Evolutionary conservation across 2,888 invertebrate species (phyloP), one percentile per base, ranked within the genome.

Genomic region (Atethmia centrago): DNA sequence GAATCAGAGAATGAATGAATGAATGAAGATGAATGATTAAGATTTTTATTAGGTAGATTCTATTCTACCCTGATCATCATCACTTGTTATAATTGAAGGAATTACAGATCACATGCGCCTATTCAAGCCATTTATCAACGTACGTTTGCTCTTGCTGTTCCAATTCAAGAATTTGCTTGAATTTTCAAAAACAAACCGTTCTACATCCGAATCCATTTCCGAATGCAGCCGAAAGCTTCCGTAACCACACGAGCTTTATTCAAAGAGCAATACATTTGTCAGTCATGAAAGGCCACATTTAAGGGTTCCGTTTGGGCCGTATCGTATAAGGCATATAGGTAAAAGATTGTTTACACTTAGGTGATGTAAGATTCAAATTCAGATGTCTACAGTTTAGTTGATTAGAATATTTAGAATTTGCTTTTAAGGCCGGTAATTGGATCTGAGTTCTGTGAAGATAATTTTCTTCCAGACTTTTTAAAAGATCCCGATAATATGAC

Each of bases 171-270:
- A 61, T 59, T 62, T 53, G 21, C 62, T 70, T 63, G 31, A 66
- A 49, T 64, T 40, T 12, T 62, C 40, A 42, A 47, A 66, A 74
- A 70, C 71, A 72, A 71, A 61, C 55, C 25, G n/a, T 58, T 51
- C 9, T 16, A 47, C 25, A 14, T 75, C 2, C 19, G 9, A 42
- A 74, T 58, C 21, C 47, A 64, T 51, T 76, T 53, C 53, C 70
- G 69, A 70, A 55, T n/a, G 65, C 36, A 47, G n/a, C 68, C 62
- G 77, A 82, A 7, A 36, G 31, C 9, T 53, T n/a, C 64, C 82
- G 75, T 79, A 49, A 40, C 40, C 63, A 49, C 42, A 71, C 49
- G 71, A 80, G 51, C 36, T 56, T 68, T 53, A 55, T 65, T 53
- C n/a, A 51, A 51, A 59, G 58, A 53, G 62, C 36, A 14, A n/a